phyloP scores from a whole-genome alignment of 1,140 invertebrate species.

The Ceratina calcarata region DNA sequence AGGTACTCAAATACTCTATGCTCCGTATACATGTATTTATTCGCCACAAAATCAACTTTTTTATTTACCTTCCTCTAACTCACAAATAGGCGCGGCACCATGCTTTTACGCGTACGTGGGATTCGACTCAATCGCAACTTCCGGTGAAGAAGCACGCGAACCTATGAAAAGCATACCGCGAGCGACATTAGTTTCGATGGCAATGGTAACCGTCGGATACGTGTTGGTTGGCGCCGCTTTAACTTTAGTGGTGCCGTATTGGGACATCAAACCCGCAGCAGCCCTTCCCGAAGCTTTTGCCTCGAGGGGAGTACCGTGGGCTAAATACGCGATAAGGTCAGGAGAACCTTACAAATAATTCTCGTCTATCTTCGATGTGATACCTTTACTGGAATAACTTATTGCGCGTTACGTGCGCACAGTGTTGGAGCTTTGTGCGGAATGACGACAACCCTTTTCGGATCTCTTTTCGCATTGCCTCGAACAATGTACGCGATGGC shows the following conservation, averaged over 20 bases:
- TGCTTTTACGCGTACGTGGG: conserved; percentile 95
- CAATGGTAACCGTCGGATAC: conserved; percentile 89
- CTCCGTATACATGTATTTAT: neutral
- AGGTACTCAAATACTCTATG: conserved; percentile 44
- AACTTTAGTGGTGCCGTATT: conserved; percentile 92
- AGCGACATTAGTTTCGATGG: conserved; percentile 90
- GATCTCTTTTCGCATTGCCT: conserved; percentile 91
- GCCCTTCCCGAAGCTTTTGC: conserved; percentile 93
- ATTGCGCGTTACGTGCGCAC: neutral
- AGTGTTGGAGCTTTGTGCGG: conserved; percentile 93
- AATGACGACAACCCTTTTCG: conserved; percentile 93
- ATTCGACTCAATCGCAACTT: conserved; percentile 93
- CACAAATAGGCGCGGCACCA: conserved; percentile 86
- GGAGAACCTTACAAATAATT: neutral
- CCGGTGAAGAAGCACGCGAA: conserved; percentile 92
- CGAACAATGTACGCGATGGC: conserved; percentile 95
- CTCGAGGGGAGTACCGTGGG: conserved; percentile 87
- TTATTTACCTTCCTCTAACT: neutral
- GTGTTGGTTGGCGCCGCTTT: conserved; percentile 90
- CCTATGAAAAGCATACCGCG: conserved; percentile 89
- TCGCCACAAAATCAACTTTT: neutral
- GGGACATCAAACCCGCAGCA: conserved; percentile 86
- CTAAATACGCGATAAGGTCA: conserved; percentile 89
- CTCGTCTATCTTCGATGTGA: neutral
- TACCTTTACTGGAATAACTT: neutral